Conservation (phyloP, 1,140 invertebrate species). For the Branchinecta lindahli region DNA sequence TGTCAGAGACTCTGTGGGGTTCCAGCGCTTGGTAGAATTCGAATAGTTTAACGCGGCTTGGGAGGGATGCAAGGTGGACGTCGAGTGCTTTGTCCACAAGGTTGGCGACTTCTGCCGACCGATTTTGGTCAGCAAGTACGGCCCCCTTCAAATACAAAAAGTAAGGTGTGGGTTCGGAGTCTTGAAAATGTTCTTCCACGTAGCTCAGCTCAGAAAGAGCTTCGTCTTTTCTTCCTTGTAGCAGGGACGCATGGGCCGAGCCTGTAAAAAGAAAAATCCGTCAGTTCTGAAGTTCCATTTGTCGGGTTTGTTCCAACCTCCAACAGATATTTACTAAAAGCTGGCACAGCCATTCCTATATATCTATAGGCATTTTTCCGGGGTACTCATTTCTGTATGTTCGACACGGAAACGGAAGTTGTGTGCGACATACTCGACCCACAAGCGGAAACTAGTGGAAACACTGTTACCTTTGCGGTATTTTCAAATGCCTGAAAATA, state of each 20-base stretch:
- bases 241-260: background rate
- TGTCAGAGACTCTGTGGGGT: background rate
- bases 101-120: background rate
- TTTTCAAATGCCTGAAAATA: no score
- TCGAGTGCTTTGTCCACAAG: background rate
- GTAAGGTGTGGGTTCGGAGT: background rate
- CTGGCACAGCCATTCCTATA: no score
- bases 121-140: no score
- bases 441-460: no score
- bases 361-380: no score
- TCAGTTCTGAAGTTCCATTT: no score
- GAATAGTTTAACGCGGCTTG: background rate
- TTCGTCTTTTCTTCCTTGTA: background rate
- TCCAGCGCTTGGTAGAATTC: background rate
- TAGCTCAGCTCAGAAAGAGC: background rate
- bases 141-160: background rate
- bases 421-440: no score
- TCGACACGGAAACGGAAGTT: no score
- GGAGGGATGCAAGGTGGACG: background rate
- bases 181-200: background rate
- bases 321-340: no score
- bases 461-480: no score
- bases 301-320: no score
- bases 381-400: no score
- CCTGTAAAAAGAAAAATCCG: background rate